These are phyloP conservation scores for Tragelaphus strepsiceros DNA, from an alignment of 2,113 vertebrate species.

Conservation along the genomic window DNA sequence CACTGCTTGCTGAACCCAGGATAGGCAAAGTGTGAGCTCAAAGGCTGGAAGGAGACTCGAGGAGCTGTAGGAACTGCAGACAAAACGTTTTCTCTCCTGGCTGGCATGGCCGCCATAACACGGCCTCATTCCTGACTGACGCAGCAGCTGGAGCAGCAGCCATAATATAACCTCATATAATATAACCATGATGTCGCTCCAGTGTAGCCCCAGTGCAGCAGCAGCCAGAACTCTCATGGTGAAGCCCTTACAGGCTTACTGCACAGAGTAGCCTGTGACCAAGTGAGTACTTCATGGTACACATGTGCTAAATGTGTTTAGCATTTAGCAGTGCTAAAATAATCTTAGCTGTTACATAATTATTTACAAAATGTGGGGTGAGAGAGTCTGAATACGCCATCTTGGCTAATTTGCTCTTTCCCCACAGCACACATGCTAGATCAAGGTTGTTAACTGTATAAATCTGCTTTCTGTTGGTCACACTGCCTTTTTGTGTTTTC, in stretches of 20 bases:
- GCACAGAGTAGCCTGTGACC: neutral
- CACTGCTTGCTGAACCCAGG: neutral
- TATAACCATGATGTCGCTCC: fast-evolving
- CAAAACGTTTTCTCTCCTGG: fast-evolving
- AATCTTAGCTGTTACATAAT: neutral
- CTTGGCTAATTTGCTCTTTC: neutral
- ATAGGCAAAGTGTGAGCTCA: fast-evolving
- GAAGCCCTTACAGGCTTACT: neutral
- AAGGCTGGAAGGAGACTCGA: neutral
- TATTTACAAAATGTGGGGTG: neutral
- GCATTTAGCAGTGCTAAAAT: neutral
- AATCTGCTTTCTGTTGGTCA: neutral
- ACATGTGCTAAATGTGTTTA: neutral
- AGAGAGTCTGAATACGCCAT: neutral
- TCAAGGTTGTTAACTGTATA: neutral
- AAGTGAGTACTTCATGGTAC: neutral
- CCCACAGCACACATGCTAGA: neutral
- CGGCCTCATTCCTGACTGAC: neutral
- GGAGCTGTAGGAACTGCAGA: neutral
- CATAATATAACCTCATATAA: fast-evolving
- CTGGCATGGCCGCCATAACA: neutral
- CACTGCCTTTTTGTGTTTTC: neutral
- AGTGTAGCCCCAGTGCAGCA: fast-evolving
- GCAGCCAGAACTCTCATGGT: neutral
- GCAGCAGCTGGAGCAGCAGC: neutral